Percentiles rank a stretch among this genome's conserved stretches.
Evolutionary conservation across 2,113 vertebrate species (phyloP).

Genomic region (Larimichthys crocea): DNA sequence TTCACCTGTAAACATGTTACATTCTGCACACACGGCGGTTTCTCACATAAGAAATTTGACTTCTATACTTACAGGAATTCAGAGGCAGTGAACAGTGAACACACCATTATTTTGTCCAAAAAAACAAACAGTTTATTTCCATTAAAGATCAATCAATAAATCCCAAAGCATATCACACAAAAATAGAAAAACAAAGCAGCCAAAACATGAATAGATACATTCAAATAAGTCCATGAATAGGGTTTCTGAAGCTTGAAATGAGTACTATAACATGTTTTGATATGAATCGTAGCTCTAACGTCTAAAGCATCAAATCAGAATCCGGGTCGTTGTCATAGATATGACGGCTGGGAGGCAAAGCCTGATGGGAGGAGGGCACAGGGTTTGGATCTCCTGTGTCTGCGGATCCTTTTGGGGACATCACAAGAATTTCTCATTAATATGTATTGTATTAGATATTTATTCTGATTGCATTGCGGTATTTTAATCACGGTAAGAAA

Average conservation of each 20-base stretch:
- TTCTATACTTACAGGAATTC: constrained; percentile 34
- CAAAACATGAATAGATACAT: not conserved
- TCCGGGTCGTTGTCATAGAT: not conserved
- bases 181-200: not conserved
- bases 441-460: not conserved
- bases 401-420: not conserved
- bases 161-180: not conserved
- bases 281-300: not conserved
- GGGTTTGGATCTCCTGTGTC: not conserved
- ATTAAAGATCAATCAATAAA: not conserved
- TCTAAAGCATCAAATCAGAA: not conserved
- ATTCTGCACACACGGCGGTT: not conserved
- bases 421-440: not conserved
- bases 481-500: not conserved
- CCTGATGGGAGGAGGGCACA: not conserved
- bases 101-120: not conserved
- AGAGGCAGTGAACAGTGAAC: not conserved
- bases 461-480: not conserved
- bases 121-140: not conserved
- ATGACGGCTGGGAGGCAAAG: not conserved
- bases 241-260: not conserved
- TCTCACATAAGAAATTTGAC: constrained; percentile 26
- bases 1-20: not conserved
- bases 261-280: not conserved
- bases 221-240: not conserved